These are phyloP conservation scores for Pangasius sanitwongsei DNA, from an alignment of 2,797 vertebrate species.

Conservation along the genomic window DNA sequence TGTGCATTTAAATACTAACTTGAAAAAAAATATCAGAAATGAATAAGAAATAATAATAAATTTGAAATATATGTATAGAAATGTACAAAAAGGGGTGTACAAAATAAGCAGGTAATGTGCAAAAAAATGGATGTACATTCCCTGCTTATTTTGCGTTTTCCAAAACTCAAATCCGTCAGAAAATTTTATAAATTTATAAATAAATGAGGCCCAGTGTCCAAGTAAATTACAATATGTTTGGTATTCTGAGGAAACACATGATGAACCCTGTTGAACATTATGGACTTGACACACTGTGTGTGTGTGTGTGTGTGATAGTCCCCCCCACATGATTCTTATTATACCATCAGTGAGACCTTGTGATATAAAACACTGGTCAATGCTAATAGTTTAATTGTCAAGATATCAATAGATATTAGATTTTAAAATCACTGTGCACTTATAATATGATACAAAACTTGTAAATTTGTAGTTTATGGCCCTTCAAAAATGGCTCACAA, in stretches of 20 bases:
- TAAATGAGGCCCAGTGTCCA: not conserved
- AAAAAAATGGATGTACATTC: too few relatives aligned
- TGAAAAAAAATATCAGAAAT: too few relatives aligned
- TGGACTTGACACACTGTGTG: too few relatives aligned
- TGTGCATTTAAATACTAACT: too few relatives aligned
- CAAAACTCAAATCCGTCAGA: too few relatives aligned
- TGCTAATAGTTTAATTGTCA: not conserved
- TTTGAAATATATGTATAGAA: too few relatives aligned
- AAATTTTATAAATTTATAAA: too few relatives aligned
- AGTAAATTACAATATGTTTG: not conserved
- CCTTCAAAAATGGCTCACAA: not conserved
- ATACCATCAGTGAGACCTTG: not conserved
- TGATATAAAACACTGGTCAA: not conserved
- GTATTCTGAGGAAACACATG: not conserved
- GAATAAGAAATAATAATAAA: too few relatives aligned
- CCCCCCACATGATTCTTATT: not conserved
- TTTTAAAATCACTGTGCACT: not conserved
- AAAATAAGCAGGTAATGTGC: too few relatives aligned
- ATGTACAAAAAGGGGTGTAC: too few relatives aligned
- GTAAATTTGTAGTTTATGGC: not conserved
- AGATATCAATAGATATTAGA: not conserved
- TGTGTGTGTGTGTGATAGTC: not conserved
- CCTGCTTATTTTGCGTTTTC: too few relatives aligned
- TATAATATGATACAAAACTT: not conserved
- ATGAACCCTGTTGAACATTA: not conserved